phyloP scores from a whole-genome alignment of 2,888 invertebrate genomes.

The Trichacis sp. region DNA sequence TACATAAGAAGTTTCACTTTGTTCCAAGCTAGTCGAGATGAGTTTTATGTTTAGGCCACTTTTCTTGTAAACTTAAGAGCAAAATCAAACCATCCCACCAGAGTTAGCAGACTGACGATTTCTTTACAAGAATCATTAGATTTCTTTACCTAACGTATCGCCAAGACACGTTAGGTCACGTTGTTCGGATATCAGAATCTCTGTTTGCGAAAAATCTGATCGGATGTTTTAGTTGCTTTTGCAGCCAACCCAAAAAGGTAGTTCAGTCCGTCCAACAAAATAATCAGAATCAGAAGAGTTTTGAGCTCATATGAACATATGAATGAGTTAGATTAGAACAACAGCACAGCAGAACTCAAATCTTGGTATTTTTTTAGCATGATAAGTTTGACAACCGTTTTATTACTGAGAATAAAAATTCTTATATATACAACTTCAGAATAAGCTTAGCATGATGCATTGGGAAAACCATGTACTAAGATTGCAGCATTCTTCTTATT shows the following conservation, averaged over 20 bases:
- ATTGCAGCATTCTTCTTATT: neutral
- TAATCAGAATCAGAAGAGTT: no score
- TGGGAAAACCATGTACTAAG: slow-evolving; percentile 16
- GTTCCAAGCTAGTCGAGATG: no score
- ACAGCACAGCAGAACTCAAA: slow-evolving; percentile 16
- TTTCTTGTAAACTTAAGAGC: no score
- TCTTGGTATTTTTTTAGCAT: slow-evolving; percentile 11
- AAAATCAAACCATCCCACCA: neutral
- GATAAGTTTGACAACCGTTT: neutral
- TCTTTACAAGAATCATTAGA: neutral
- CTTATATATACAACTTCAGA: slow-evolving; percentile 14
- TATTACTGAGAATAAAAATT: neutral
- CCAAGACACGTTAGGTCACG: neutral
- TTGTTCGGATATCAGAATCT: neutral
- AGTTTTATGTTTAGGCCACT: no score
- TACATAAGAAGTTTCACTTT: no score
- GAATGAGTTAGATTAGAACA: neutral
- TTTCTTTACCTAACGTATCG: neutral
- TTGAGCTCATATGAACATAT: no score
- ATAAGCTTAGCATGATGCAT: slow-evolving; percentile 11
- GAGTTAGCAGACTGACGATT: neutral
- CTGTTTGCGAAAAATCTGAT: neutral
- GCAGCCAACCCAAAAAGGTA: neutral
- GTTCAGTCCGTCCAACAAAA: neutral
- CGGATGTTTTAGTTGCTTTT: neutral